phyloP scores from a whole-genome alignment of 1,140 invertebrate species.

The Drosophila azteca region DNA sequence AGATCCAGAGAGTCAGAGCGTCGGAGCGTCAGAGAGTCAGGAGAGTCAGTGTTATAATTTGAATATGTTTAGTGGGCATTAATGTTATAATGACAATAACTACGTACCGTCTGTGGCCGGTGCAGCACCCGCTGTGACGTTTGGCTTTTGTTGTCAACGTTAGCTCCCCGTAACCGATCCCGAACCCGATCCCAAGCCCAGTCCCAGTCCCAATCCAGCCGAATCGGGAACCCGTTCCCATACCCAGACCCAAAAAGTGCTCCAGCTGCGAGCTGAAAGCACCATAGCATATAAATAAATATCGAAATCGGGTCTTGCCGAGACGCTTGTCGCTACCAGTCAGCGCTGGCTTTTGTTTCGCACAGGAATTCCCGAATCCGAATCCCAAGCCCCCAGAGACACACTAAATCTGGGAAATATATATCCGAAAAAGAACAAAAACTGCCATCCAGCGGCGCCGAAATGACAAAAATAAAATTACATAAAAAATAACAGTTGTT shows the following conservation, averaged over 20 bases:
- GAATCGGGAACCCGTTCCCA: slow-evolving; percentile 32
- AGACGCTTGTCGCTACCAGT: slow-evolving; percentile 78
- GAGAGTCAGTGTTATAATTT: slow-evolving; percentile 74
- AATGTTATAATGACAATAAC: slow-evolving; percentile 83
- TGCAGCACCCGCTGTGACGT: slow-evolving; percentile 76
- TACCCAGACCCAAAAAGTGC: slow-evolving; percentile 41
- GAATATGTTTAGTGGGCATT: slow-evolving; percentile 82
- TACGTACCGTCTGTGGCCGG: slow-evolving; percentile 68
- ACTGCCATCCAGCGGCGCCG: slow-evolving; percentile 72
- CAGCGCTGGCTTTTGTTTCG: slow-evolving; percentile 75
- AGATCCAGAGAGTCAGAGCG: slow-evolving; percentile 9
- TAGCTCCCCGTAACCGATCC: slow-evolving; percentile 40
- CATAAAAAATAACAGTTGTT: slow-evolving; percentile 82
- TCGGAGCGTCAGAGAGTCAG: too few species aligned
- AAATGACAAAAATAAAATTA: slow-evolving; percentile 82
- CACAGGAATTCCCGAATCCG: slow-evolving; percentile 30
- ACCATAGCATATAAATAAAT: slow-evolving; percentile 73
- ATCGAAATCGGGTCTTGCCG: slow-evolving; percentile 75
- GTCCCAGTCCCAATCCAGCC: slow-evolving; percentile 19
- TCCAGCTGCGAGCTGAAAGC: slow-evolving; percentile 62
- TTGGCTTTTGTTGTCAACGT: slow-evolving; percentile 81
- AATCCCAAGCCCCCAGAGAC: neutral
- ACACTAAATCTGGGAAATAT: slow-evolving; percentile 44
- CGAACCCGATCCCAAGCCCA: neutral
- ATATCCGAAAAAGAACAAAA: slow-evolving; percentile 24